Base-by-base conservation (phyloP, 30 jellyfish, hydroid and myxozoan genomes). In the Haliclystus octoradiatus region DNA sequence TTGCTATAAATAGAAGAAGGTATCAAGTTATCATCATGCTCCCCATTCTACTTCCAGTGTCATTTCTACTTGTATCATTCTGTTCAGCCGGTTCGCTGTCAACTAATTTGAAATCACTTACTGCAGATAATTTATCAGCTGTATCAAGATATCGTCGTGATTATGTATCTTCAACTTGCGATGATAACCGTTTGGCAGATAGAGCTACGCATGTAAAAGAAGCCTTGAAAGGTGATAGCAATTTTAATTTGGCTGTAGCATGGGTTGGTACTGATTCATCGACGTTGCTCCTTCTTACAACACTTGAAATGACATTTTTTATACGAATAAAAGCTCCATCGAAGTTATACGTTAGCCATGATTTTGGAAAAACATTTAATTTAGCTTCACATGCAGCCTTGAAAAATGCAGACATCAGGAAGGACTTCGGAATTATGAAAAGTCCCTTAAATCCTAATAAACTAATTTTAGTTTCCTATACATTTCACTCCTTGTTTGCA, bases 221-320 rank as follows among this genome's bases (percentile, higher is more conserved):
- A 5, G 14, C 14, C 57, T 19, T 40, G 57, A 40, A 19, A 40
- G 57, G 57, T 5, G 57, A 40, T 40, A 40, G 19, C 57, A 40
- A 40, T 19, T 40, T 40, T 19, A 40, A 40, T 19, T 40, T 40
- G 19, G 57, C 57, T 5, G 57, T 40, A 5, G 19, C 57, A 40
- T 40, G 57, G 57, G 19, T 40, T 40, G 57, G 57, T 19, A 5
- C 57, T 19, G 57, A 40, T 19, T 40, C 57, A 19, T 40, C 57
- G 94, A 79, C 92, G 14, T 93, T 71, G 70, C 76, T 87, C n/a
- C 79, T 87, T n/a, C 53, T 87, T 24, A 87, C 97, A 69, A 78
- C 97, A 9, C 62, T 78, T 33, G 89, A 87, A 35, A 33, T 72
- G 23, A 65, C 79, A 34, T 47, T 76, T 1, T 19, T 66, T 46